phyloP scores from a whole-genome alignment of 2,113 vertebrate species.

The Fulica atra region DNA sequence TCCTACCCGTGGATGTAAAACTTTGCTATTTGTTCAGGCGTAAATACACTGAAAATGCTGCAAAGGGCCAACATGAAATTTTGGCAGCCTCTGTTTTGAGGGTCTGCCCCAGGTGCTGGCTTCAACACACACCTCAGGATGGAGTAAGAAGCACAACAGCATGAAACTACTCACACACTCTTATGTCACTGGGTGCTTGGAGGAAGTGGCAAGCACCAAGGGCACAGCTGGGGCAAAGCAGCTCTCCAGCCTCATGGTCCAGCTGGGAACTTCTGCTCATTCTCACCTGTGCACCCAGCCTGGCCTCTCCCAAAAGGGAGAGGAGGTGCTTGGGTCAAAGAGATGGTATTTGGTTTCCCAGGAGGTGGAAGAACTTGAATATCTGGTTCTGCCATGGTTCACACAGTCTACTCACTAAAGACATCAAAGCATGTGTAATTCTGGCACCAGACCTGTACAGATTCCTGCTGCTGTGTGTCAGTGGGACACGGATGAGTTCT shows the following conservation, averaged over 20 bases:
- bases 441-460: neutral
- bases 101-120: neutral
- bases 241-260: too few relatives aligned
- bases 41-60: neutral
- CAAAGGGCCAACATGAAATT: fast-evolving
- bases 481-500: neutral
- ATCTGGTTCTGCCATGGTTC: conserved; percentile 23
- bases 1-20: fast-evolving
- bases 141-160: neutral
- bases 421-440: conserved; percentile 1
- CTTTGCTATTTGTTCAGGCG: neutral
- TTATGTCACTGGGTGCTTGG: fast-evolving
- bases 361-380: neutral
- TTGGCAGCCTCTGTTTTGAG: neutral
- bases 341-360: neutral
- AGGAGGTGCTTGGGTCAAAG: fast-evolving
- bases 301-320: neutral
- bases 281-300: neutral
- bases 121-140: neutral
- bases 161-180: neutral
- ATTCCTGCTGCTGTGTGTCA: neutral
- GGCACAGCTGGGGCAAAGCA: neutral
- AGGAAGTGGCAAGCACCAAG: neutral
- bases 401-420: neutral
- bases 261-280: fast-evolving